These are phyloP conservation scores for Cheilosia variabilis DNA, from an alignment of 2,888 invertebrate genomes.

Conservation along the genomic window DNA sequence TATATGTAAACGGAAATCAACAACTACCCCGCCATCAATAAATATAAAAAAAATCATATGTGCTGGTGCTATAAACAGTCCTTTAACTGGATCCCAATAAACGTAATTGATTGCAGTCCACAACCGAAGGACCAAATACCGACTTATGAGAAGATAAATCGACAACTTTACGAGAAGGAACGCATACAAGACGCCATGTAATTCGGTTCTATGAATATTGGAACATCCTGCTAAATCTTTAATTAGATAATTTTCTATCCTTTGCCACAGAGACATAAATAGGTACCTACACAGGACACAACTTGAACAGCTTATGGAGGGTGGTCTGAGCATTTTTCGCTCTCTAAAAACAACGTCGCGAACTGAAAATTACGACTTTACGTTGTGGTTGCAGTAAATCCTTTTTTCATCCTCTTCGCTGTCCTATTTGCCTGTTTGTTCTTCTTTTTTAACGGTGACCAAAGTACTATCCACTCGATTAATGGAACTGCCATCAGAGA, in stretches of 20 bases:
- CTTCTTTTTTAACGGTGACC: constrained; percentile 53
- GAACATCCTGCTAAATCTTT: constrained; percentile 52
- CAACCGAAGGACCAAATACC: constrained; percentile 11
- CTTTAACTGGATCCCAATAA: constrained; percentile 8
- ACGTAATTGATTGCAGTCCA: constrained; percentile 53
- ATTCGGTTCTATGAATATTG: constrained; percentile 63
- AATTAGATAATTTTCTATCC: constrained; percentile 59
- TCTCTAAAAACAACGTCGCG: not conserved
- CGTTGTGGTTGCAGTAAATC: constrained; percentile 60
- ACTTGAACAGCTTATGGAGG: not conserved
- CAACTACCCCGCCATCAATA: not conserved
- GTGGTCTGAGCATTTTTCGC: constrained; percentile 25
- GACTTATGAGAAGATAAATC: constrained; percentile 58
- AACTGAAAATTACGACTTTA: constrained; percentile 45
- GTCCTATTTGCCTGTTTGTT: constrained; percentile 26
- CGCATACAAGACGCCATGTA: constrained; percentile 9
- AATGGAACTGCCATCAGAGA: constrained; percentile 42
- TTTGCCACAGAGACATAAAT: not conserved
- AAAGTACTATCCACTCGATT: constrained; percentile 62
- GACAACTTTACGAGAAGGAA: constrained; percentile 51
- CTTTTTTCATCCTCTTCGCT: constrained; percentile 24
- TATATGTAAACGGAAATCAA: no score
- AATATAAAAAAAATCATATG: constrained; percentile 16
- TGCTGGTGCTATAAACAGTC: not conserved
- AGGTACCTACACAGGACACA: not conserved